Evolutionary conservation across 2,113 vertebrate genomes (phyloP).

Genomic region (Oxyruncus cristatus): DNA sequence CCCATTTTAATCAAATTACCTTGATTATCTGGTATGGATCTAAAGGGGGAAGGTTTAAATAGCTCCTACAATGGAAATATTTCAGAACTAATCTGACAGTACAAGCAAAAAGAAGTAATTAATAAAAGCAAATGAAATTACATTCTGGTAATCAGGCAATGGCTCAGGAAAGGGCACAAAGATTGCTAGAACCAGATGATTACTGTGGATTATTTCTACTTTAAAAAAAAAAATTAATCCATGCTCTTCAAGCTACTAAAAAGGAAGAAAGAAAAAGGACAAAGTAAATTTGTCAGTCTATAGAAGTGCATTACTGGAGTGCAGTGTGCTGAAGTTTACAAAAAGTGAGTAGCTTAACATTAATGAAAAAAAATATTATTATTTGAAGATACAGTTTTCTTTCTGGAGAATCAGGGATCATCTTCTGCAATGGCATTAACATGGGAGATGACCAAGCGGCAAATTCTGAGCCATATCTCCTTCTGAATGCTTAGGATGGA

Average conservation of each 20-base stretch:
- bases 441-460: neutral
- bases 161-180: neutral
- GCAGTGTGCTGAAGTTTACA: neutral
- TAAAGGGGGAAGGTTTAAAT: slow-evolving; percentile 9
- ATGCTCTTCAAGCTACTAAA: neutral
- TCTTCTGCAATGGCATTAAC: neutral
- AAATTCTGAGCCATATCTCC: neutral
- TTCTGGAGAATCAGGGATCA: neutral
- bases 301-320: neutral
- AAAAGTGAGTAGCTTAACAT: neutral
- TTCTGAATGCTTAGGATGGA: neutral
- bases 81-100: slow-evolving; percentile 56
- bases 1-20: slow-evolving; percentile 20
- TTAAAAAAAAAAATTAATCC: neutral
- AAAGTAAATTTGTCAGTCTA: neutral
- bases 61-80: neutral
- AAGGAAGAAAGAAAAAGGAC: neutral
- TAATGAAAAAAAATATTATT: neutral
- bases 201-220: neutral
- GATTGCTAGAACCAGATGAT: neutral
- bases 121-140: slow-evolving; percentile 64
- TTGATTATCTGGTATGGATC: neutral
- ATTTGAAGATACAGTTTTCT: neutral
- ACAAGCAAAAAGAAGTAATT: slow-evolving; percentile 19
- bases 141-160: neutral